These are phyloP conservation scores for Anthopleura sola DNA, from an alignment of 64 coral and sea anemone genomes.

Conservation along the genomic window DNA sequence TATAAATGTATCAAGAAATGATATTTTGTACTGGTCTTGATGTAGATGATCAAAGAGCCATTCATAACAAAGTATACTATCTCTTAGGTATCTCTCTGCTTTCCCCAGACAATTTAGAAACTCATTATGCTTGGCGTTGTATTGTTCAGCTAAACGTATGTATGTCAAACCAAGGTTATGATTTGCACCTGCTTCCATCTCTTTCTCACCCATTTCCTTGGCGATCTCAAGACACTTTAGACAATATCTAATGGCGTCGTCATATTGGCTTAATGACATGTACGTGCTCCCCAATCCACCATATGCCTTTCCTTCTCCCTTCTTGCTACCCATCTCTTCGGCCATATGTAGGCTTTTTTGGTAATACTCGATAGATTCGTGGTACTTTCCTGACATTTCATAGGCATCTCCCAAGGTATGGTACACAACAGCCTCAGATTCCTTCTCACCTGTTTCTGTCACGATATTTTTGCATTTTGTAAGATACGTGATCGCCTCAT, in stretches of 20 bases:
- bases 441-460: not conserved
- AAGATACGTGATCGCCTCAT: not conserved
- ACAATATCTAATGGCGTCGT: no score
- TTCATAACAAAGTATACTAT: not conserved
- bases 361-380: not conserved
- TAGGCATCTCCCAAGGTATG: not conserved
- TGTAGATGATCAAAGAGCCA: not conserved
- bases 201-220: no score
- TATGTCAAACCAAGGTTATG: no score
- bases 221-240: no score
- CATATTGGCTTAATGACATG: no score
- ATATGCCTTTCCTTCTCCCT: not conserved
- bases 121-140: not conserved
- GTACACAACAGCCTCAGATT: not conserved
- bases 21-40: not conserved
- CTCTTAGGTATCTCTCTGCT: not conserved
- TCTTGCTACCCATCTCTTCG: not conserved
- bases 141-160: not conserved
- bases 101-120: not conserved
- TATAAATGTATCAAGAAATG: not conserved
- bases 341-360: not conserved
- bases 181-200: no score
- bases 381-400: not conserved
- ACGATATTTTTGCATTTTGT: not conserved
- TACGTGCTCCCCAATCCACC: no score